phyloP scores from a whole-genome alignment of 1,140 invertebrate species.

The Argopecten irradians region DNA sequence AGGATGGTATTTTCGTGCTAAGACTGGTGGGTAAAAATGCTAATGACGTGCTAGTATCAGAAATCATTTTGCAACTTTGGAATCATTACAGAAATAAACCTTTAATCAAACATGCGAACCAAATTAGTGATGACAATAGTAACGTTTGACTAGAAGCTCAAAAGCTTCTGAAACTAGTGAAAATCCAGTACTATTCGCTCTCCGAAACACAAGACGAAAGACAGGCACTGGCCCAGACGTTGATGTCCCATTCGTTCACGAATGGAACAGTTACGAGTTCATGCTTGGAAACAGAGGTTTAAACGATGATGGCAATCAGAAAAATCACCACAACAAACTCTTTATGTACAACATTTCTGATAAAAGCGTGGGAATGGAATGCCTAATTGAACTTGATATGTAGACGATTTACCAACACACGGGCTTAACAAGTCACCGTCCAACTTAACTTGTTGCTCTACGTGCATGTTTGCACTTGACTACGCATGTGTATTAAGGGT shows the following conservation, averaged over 20 bases:
- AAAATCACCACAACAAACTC: not conserved
- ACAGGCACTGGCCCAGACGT: constrained; percentile 30
- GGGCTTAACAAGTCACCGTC: constrained; percentile 13
- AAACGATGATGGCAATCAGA: not conserved
- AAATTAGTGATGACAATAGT: constrained; percentile 73
- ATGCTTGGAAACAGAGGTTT: constrained; percentile 39
- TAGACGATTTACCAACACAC: not conserved
- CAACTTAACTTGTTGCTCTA: not conserved
- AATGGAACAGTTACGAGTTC: constrained; percentile 31
- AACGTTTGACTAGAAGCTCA: constrained; percentile 74
- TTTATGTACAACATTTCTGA: not conserved
- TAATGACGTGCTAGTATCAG: constrained; percentile 79
- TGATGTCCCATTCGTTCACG: constrained; percentile 29
- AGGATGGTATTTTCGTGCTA: constrained; percentile 79
- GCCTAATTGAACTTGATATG: not conserved
- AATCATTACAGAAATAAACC: constrained; percentile 74
- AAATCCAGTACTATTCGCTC: constrained; percentile 51
- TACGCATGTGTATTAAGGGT: not conserved
- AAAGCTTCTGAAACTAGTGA: constrained; percentile 60
- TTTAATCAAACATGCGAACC: constrained; percentile 72
- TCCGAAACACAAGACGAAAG: constrained; percentile 31
- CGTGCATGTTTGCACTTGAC: not conserved
- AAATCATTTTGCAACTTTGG: constrained; percentile 79
- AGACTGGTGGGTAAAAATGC: constrained; percentile 79
- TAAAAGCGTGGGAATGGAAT: not conserved